Conservation (phyloP, 2,888 invertebrate species). For the Morpho achilles region DNA sequence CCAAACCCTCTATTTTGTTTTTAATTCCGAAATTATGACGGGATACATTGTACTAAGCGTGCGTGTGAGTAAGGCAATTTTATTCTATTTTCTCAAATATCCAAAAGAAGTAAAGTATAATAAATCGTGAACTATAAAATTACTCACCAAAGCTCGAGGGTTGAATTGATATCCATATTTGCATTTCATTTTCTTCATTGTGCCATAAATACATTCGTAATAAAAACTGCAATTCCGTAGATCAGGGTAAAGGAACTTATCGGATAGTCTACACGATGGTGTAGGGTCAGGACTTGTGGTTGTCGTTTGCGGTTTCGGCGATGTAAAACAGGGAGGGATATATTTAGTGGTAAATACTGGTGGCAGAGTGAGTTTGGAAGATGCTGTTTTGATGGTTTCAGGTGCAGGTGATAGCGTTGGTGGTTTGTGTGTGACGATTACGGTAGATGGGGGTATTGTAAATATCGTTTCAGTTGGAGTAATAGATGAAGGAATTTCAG, state of each 20-base stretch:
- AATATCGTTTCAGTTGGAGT: too few species aligned
- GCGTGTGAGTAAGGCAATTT: too few species aligned
- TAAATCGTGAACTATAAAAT: not conserved
- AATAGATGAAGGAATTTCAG: too few species aligned
- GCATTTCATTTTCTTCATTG: conserved; percentile 12
- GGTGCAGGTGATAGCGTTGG: not conserved
- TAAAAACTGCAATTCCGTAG: conserved; percentile 16
- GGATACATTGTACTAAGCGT: too few species aligned
- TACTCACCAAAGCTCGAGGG: conserved; percentile 24
- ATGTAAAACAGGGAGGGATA: conserved; percentile 11
- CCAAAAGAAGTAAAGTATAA: not conserved
- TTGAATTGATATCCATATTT: conserved; percentile 23
- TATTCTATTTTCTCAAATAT: too few species aligned
- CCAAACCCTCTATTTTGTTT: too few species aligned
- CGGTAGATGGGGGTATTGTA: not conserved
- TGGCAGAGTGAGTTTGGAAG: conserved; percentile 3
- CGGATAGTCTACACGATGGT: conserved; percentile 4
- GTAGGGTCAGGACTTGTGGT: not conserved
- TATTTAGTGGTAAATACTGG: conserved; percentile 7
- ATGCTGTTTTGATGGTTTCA: not conserved
- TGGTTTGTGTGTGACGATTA: not conserved
- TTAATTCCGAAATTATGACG: too few species aligned
- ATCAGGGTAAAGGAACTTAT: conserved; percentile 16
- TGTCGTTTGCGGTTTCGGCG: not conserved
- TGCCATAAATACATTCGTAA: conserved; percentile 18